phyloP scores from a whole-genome alignment of 1,140 invertebrate species.

The Bombyx mori region ASM3026992v2 NC_085112.1:9410501-9411000 shows the following conservation, averaged over 20 bases:
- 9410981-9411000: too few species aligned
- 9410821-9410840: conserved; percentile 56
- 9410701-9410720: conserved; percentile 50
- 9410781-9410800: conserved; percentile 66
- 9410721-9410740: conserved; percentile 56
- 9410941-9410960: too few species aligned
- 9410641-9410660: neutral
- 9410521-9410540: too few species aligned
- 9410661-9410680: conserved; percentile 43
- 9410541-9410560: too few species aligned
- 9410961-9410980: too few species aligned
- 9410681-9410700: conserved; percentile 43
- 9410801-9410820: conserved; percentile 48
- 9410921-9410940: too few species aligned
- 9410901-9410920: conserved; percentile 10
- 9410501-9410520: too few species aligned
- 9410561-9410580: too few species aligned
- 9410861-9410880: conserved; percentile 17
- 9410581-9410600: too few species aligned
- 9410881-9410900: conserved; percentile 20
- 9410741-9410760: conserved; percentile 33
- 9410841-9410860: conserved; percentile 39
- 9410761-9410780: conserved; percentile 43
- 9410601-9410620: too few species aligned
- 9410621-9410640: too few species aligned